Evolutionary conservation across 2,113 vertebrate species (phyloP).

Genomic region (Pseudorasbora parva): DNA sequence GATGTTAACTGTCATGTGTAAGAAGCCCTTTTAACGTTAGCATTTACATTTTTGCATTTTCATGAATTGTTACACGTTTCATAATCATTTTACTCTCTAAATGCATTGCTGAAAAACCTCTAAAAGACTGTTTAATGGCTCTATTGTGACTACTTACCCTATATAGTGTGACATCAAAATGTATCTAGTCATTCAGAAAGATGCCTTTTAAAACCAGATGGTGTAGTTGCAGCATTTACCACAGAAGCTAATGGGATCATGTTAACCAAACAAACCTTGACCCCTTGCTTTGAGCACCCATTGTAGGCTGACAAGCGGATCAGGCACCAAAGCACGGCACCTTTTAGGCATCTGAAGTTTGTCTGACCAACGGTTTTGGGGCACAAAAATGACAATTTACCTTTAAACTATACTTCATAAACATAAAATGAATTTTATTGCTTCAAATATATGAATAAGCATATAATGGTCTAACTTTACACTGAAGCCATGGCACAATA

Average conservation of each 20-base stretch:
- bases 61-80: too few species aligned
- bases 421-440: not conserved
- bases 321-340: not conserved
- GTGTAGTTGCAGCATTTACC: not conserved
- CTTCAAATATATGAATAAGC: not conserved
- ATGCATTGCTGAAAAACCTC: not conserved
- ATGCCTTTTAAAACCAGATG: not conserved
- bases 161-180: not conserved
- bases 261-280: not conserved
- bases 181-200: not conserved
- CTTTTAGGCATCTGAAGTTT: not conserved
- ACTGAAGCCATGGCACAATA: not conserved
- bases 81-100: not conserved
- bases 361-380: not conserved
- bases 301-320: not conserved
- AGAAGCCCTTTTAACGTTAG: too few species aligned
- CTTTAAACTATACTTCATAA: not conserved
- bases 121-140: not conserved
- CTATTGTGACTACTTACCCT: not conserved
- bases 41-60: too few species aligned
- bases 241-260: constrained; percentile 7
- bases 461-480: not conserved
- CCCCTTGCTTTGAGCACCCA: not conserved
- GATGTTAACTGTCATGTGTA: too few species aligned
- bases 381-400: not conserved